Conservation (phyloP, 2,113 vertebrate species). For the Protomyctophum bolini region DNA sequence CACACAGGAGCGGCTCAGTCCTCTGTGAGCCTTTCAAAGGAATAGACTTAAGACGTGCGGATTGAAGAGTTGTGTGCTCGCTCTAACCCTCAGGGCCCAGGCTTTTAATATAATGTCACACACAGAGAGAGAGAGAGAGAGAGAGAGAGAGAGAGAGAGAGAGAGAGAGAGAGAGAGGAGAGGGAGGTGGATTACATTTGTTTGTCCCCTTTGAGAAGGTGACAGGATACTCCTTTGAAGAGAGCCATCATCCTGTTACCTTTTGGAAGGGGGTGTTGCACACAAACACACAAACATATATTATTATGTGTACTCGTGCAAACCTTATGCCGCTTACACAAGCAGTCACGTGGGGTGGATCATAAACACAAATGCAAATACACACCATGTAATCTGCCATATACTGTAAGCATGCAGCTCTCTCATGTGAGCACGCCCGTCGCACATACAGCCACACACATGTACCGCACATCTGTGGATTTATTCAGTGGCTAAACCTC, state of each 20-base stretch:
- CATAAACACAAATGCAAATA: too few species aligned
- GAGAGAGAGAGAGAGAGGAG: constrained; percentile 33
- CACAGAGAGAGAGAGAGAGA: constrained; percentile 7
- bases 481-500: constrained; percentile 11
- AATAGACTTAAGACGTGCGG: constrained; percentile 43
- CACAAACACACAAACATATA: constrained; percentile 1
- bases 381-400: too few species aligned
- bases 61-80: constrained; percentile 52
- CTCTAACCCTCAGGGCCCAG: constrained; percentile 45
- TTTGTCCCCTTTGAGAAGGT: constrained; percentile 47
- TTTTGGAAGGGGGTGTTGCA: constrained; percentile 41
- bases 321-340: too few species aligned
- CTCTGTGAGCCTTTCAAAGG: constrained; percentile 64
- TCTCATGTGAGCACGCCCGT: too few species aligned
- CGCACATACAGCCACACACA: not conserved
- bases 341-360: too few species aligned
- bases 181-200: constrained; percentile 50
- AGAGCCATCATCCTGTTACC: constrained; percentile 46
- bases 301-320: too few species aligned
- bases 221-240: constrained; percentile 59
- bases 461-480: constrained; percentile 7
- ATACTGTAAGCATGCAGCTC: too few species aligned
- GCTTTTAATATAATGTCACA: constrained; percentile 45
- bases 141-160: constrained; percentile 19
- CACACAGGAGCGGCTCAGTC: constrained; percentile 36